These are phyloP conservation scores for Triplophysa bombifrons DNA, from an alignment of 2,797 vertebrate genomes.

Conservation along the genomic window DNA sequence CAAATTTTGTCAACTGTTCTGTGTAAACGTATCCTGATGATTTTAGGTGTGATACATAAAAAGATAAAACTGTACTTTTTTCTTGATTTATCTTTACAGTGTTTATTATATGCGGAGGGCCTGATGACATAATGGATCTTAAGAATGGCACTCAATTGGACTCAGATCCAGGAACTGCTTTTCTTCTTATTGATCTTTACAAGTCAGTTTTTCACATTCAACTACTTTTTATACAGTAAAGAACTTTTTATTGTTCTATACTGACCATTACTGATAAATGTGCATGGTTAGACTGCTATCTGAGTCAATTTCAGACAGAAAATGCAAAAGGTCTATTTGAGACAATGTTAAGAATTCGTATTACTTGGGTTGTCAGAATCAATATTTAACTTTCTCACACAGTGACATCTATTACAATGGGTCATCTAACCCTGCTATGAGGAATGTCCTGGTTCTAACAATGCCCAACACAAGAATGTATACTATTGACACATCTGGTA, in stretches of 20 bases:
- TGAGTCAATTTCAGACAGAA: background rate
- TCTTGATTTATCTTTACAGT: conserved; percentile 72
- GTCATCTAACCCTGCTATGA: conserved; percentile 67
- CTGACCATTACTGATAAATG: background rate
- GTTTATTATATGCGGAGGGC: conserved; percentile 87
- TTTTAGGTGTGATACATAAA: no score
- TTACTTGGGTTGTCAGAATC: background rate
- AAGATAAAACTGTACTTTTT: background rate
- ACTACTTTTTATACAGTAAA: background rate
- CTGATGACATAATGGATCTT: conserved; percentile 66
- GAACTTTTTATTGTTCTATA: background rate
- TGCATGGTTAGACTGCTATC: background rate
- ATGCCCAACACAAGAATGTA: conserved; percentile 76
- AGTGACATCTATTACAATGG: conserved; percentile 77
- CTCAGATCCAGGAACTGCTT: conserved; percentile 75
- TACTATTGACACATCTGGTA: conserved; percentile 55
- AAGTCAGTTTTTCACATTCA: conserved; percentile 79
- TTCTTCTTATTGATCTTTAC: conserved; percentile 92
- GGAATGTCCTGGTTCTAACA: conserved; percentile 79
- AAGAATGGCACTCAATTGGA: conserved; percentile 56
- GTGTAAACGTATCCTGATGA: no score
- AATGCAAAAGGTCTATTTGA: background rate
- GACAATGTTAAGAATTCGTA: background rate
- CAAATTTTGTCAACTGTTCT: background rate
- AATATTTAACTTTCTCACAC: conserved; percentile 32